phyloP scores from a whole-genome alignment of 2,888 invertebrate species.

The Nysson spinosus region DNA sequence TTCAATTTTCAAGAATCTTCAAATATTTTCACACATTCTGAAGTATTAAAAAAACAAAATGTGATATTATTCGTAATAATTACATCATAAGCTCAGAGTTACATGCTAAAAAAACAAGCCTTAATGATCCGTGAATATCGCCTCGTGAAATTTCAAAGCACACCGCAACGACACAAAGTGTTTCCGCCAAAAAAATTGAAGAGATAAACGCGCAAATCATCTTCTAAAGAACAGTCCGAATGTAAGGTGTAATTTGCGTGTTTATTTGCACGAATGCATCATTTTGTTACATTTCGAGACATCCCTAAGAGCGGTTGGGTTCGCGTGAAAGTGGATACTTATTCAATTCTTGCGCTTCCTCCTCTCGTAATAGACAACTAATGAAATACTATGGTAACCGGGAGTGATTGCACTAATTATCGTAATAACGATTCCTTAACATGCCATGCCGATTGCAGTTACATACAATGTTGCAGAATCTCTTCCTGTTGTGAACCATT shows the following conservation, averaged over 20 bases:
- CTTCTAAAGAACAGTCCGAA: not conserved
- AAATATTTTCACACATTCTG: too few species aligned
- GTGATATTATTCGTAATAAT: too few species aligned
- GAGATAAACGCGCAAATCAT: conserved; percentile 20
- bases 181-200: not conserved
- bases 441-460: conserved; percentile 14
- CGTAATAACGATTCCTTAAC: conserved; percentile 37
- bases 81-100: too few species aligned
- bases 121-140: too few species aligned
- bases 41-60: too few species aligned
- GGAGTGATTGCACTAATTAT: conserved; percentile 30
- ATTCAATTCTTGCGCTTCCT: conserved; percentile 42
- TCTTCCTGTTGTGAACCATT: conserved; percentile 1
- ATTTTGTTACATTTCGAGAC: conserved; percentile 17
- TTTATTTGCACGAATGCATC: conserved; percentile 41
- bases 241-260: not conserved
- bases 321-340: conserved; percentile 36
- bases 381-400: conserved; percentile 6
- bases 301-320: conserved; percentile 1
- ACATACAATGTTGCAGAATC: conserved; percentile 29
- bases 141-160: too few species aligned
- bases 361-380: conserved; percentile 23
- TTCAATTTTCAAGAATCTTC: too few species aligned
- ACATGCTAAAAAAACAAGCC: too few species aligned
- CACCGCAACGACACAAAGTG: too few species aligned